These are phyloP conservation scores for Drosophila prosaltans DNA, from an alignment of 1,140 invertebrate genomes.

Conservation along the genomic window DNA sequence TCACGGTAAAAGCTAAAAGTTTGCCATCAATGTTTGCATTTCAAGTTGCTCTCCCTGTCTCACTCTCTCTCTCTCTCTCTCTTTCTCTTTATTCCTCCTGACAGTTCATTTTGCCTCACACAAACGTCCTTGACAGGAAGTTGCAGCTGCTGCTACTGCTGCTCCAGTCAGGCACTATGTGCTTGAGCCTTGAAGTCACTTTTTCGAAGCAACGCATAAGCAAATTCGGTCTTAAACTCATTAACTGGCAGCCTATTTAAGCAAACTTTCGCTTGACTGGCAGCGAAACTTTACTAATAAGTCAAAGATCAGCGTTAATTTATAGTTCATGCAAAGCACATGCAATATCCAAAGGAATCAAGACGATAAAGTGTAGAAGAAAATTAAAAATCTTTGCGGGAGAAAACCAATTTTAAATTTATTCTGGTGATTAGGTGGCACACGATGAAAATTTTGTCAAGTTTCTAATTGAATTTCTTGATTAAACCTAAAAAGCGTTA, in stretches of 20 bases:
- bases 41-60: slow-evolving; percentile 43
- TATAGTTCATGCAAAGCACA: slow-evolving; percentile 32
- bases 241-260: slow-evolving; percentile 40
- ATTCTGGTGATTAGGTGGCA: no score
- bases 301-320: slow-evolving; percentile 63
- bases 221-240: slow-evolving; percentile 48
- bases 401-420: not conserved
- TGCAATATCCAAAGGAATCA: not conserved
- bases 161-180: slow-evolving; percentile 24
- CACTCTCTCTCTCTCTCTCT: no score
- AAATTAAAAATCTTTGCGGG: not conserved
- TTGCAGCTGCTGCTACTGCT: slow-evolving; percentile 24
- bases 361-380: not conserved
- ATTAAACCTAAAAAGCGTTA: no score
- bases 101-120: slow-evolving; percentile 63
- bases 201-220: slow-evolving; percentile 41
- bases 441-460: no score
- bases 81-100: no score
- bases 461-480: no score
- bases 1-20: slow-evolving; percentile 72
- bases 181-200: slow-evolving; percentile 16
- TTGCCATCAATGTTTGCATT: slow-evolving; percentile 72
- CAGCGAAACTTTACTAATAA: slow-evolving; percentile 52
- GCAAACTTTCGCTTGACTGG: slow-evolving; percentile 46
- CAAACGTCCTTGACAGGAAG: slow-evolving; percentile 70